These are phyloP conservation scores for Scomber scombrus DNA, from an alignment of 2,113 vertebrate species.

Conservation along the genomic window DNA sequence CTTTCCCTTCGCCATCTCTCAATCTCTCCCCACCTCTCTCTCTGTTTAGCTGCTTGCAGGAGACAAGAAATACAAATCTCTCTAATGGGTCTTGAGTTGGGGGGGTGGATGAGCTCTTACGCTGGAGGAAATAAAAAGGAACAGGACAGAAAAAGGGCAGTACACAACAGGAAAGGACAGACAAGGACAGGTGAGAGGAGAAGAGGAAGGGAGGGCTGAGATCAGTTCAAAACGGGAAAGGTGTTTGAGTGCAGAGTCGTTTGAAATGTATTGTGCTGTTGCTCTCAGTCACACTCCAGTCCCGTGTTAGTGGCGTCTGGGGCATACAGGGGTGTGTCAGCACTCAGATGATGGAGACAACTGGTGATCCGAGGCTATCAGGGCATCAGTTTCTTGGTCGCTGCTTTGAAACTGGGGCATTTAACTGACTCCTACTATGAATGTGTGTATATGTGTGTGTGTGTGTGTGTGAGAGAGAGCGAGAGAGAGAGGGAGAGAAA, in stretches of 20 bases:
- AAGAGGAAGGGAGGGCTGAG: neutral
- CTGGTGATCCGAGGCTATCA: constrained; percentile 44
- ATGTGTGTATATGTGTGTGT: neutral
- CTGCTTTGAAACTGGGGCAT: constrained; percentile 25
- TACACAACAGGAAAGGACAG: neutral
- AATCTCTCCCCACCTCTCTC: neutral
- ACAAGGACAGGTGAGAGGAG: neutral
- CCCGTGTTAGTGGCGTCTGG: constrained; percentile 7
- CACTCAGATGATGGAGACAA: constrained; percentile 25
- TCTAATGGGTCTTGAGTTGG: constrained; percentile 4
- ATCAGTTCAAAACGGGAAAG: constrained; percentile 28
- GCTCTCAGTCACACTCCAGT: constrained; percentile 20
- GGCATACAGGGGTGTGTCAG: constrained; percentile 20
- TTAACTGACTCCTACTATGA: neutral
- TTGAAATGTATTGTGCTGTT: constrained; percentile 32
- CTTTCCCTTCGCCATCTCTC: neutral
- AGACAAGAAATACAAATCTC: constrained; percentile 22
- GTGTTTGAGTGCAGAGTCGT: constrained; percentile 20
- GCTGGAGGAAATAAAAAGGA: neutral
- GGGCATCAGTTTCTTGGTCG: constrained; percentile 21
- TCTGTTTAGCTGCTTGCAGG: neutral
- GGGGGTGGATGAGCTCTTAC: constrained; percentile 19
- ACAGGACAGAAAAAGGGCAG: neutral
- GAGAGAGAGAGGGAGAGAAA: too few relatives aligned
- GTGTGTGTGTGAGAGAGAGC: too few relatives aligned